Base-by-base conservation (phyloP, 2,113 vertebrate species). In the Loxodonta africana region DNA sequence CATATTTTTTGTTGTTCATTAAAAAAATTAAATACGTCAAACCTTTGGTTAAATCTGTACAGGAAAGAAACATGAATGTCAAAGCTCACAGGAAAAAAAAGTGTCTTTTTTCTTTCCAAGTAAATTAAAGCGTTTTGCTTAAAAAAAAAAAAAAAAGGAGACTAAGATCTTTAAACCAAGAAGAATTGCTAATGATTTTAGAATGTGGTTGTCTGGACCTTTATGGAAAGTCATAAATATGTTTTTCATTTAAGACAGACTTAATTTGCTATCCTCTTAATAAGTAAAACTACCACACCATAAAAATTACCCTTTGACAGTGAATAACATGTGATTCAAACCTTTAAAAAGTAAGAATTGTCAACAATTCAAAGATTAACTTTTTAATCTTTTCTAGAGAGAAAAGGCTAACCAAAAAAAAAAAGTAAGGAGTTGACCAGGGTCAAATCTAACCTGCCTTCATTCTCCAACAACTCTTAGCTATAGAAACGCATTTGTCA, bases 201-300 rank as follows among this genome's bases (percentile, higher is more conserved):
- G 65, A 97, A 97, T 86, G 76, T 95, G 96, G 83, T 62, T 84
- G 44, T 62, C 26, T 12, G 82, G 60, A 91, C 80, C 88, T 95
- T 62, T 76, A 60, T 69, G 60, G 48, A 89, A 95, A 93, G 46
- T 89, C 86, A 88, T 77, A 96, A 96, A 94, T 97, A 76, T 91
- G 93, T 89, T 98, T 95, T 97, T 96, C 81, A 97, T 98, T 97
- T 96, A 91, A 77, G 65, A 88, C 69, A 83, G 73, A 87, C 89
- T 87, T 90, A 25, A 85, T 80, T 92, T 92, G 5, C n/a, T 94
- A 86, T 74, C 53, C 69, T 96, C 82, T 94, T 74, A 94, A 73
- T 69, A 83, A 95, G 53, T n/a, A 69, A 96, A 82, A 74, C 86
- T 97, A 33, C 83, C n/a, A 76, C 28, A 18, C 60, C 26, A 53